These are phyloP conservation scores for Samia ricini DNA, from an alignment of 1,140 invertebrate species.

Conservation along the genomic window DNA sequence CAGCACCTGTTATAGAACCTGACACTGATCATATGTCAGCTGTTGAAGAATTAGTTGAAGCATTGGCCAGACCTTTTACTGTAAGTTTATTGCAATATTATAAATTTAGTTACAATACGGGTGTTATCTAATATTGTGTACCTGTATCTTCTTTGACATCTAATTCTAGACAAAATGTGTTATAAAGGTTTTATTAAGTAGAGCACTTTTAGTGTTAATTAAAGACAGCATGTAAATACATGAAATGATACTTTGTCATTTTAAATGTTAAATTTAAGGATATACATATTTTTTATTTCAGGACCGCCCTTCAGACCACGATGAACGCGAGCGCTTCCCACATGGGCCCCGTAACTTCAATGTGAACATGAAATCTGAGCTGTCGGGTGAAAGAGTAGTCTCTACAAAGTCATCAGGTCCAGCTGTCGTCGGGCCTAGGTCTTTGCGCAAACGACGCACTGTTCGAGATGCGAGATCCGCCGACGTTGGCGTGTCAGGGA, in stretches of 20 bases:
- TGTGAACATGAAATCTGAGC: slow-evolving; percentile 56
- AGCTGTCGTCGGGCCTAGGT: slow-evolving; percentile 79
- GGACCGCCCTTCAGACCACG: slow-evolving; percentile 78
- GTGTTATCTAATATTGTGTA: too few species aligned
- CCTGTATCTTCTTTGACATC: background rate
- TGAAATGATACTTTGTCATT: too few species aligned
- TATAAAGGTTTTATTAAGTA: too few species aligned
- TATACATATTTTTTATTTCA: too few species aligned
- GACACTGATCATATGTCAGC: slow-evolving; percentile 56
- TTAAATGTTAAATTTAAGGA: too few species aligned
- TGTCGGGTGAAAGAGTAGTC: slow-evolving; percentile 48
- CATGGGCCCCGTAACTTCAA: slow-evolving; percentile 88
- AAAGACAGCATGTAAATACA: too few species aligned
- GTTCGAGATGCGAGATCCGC: slow-evolving; percentile 86
- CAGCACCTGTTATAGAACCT: slow-evolving; percentile 56
- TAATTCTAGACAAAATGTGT: too few species aligned
- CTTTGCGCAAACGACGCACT: slow-evolving; percentile 80
- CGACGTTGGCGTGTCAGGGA: slow-evolving; percentile 90
- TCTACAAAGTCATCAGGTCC: slow-evolving; percentile 61
- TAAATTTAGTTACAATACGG: too few species aligned
- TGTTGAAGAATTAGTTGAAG: slow-evolving; percentile 62
- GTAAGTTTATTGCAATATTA: slow-evolving; percentile 38
- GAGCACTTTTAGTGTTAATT: too few species aligned
- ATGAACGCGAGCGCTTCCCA: slow-evolving; percentile 86
- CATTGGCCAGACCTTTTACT: slow-evolving; percentile 63